These are phyloP conservation scores for Drosophila neoperkinsi DNA, from an alignment of 2,888 invertebrate genomes.

Conservation along the genomic window DNA sequence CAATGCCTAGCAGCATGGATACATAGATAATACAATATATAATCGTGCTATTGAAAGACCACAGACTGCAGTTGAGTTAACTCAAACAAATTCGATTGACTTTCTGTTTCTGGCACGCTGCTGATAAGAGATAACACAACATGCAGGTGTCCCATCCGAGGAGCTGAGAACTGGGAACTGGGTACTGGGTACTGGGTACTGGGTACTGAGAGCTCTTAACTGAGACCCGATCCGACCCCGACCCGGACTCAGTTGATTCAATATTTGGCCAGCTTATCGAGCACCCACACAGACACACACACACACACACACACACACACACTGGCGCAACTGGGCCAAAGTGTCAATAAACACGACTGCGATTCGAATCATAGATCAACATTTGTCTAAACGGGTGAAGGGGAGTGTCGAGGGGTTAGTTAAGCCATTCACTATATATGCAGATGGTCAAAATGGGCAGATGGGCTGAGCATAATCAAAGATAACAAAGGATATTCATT, in stretches of 20 bases:
- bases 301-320: conserved; percentile 50
- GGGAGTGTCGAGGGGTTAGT: conserved; percentile 11
- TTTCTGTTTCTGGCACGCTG: conserved; percentile 38
- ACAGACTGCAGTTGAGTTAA: conserved; percentile 29
- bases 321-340: conserved; percentile 24
- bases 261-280: conserved; percentile 71
- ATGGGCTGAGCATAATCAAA: conserved; percentile 9
- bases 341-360: conserved; percentile 46
- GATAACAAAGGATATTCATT: neutral
- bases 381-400: conserved; percentile 24
- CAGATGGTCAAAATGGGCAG: conserved; percentile 17
- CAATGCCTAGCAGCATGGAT: conserved; percentile 24
- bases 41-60: conserved; percentile 7
- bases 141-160: conserved; percentile 52
- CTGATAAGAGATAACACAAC: conserved; percentile 45
- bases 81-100: conserved; percentile 63
- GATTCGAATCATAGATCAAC: conserved; percentile 53
- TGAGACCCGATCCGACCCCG: conserved; percentile 22
- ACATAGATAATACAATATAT: conserved; percentile 36
- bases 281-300: conserved; percentile 52
- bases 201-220: conserved; percentile 13
- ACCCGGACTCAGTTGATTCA: conserved; percentile 49
- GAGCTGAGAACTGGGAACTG: conserved; percentile 21
- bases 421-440: conserved; percentile 38
- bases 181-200: neutral